phyloP scores from a whole-genome alignment of 2,797 vertebrate species.

The Xiphophorus birchmanni region DNA sequence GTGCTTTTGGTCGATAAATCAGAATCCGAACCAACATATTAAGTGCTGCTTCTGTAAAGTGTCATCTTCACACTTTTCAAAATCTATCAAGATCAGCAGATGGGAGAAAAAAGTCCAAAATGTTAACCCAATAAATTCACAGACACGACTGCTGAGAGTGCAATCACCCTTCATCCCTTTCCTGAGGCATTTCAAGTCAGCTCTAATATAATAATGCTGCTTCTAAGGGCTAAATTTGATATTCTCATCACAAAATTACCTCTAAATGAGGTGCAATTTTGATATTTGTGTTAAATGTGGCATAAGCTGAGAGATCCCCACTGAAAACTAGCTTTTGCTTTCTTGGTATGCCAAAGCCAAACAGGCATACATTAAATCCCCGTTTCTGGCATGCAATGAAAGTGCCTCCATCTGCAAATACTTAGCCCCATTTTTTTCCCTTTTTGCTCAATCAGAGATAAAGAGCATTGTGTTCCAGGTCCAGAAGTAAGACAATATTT shows the following conservation, averaged over 20 bases:
- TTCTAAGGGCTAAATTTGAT: slow-evolving; percentile 52
- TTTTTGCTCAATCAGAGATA: slow-evolving; percentile 74
- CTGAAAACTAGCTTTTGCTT: slow-evolving; percentile 66
- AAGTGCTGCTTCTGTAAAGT: slow-evolving; percentile 26
- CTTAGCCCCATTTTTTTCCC: slow-evolving; percentile 47
- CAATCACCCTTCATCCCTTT: slow-evolving; percentile 4
- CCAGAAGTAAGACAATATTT: slow-evolving; percentile 74
- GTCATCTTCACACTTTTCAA: slow-evolving; percentile 37
- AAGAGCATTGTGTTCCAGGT: slow-evolving; percentile 70
- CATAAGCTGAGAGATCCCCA: slow-evolving; percentile 55
- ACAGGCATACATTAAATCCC: slow-evolving; percentile 74
- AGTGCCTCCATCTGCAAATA: slow-evolving; percentile 76
- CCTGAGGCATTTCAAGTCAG: slow-evolving; percentile 23
- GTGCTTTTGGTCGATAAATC: slow-evolving; percentile 41
- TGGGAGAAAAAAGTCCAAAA: slow-evolving; percentile 2
- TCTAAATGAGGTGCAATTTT: slow-evolving; percentile 60
- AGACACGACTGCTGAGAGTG: slow-evolving; percentile 23
- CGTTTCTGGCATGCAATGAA: slow-evolving; percentile 71
- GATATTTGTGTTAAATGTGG: slow-evolving; percentile 59
- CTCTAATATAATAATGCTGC: slow-evolving; percentile 48
- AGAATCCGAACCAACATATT: slow-evolving; percentile 31
- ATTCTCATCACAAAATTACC: slow-evolving; percentile 49
- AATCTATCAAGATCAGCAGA: slow-evolving; percentile 28
- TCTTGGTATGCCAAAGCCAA: slow-evolving; percentile 59
- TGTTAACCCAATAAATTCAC: neutral